These are phyloP conservation scores for Pogonocichla stellata DNA, from an alignment of 2,113 vertebrate genomes.

Conservation along the genomic window DNA sequence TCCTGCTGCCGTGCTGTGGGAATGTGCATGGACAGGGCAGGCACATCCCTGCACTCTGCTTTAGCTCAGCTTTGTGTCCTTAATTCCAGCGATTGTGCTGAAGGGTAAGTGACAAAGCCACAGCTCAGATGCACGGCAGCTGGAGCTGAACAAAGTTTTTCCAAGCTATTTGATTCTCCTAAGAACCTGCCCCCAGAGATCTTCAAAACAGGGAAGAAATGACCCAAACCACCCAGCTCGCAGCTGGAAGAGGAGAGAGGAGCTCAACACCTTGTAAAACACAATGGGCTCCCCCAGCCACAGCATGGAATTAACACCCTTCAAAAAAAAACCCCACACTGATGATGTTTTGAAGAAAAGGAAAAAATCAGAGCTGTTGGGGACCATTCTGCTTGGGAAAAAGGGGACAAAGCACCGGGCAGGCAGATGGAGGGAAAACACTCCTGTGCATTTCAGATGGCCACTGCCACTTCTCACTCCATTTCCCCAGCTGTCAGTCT, in stretches of 20 bases:
- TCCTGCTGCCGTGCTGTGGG: rapidly evolving
- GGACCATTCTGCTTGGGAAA: neutral
- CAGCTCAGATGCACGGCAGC: neutral
- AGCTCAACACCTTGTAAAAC: neutral
- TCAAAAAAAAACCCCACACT: rapidly evolving
- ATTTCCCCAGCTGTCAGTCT: neutral
- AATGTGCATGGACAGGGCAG: neutral
- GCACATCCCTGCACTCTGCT: rapidly evolving
- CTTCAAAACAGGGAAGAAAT: neutral
- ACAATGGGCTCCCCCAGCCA: rapidly evolving
- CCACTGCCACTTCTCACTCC: neutral
- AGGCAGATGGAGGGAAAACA: neutral
- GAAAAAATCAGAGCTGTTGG: neutral
- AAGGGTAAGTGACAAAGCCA: neutral
- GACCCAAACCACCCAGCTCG: neutral
- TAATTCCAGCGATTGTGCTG: neutral
- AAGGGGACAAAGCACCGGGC: rapidly evolving
- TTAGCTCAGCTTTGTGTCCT: rapidly evolving
- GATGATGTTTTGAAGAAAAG: neutral
- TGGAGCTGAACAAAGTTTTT: neutral
- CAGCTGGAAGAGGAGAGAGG: neutral
- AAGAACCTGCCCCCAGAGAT: neutral
- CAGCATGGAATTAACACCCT: rapidly evolving
- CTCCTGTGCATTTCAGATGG: neutral
- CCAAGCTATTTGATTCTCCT: neutral